Base-by-base conservation (phyloP, 2,797 vertebrate species). In the Netta rufina region DNA sequence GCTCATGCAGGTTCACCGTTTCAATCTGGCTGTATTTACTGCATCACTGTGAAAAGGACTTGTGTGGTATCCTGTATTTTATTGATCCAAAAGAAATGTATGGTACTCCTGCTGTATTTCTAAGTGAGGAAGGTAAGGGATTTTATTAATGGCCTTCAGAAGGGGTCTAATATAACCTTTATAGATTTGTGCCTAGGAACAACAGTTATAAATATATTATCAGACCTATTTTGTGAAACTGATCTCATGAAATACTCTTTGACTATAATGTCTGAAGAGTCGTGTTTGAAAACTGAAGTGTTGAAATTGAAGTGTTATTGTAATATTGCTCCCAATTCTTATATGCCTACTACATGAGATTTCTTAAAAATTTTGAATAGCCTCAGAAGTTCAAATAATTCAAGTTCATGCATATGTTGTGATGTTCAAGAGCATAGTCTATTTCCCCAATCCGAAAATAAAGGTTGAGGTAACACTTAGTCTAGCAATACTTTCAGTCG, bases 11-110 rank as follows among this genome's bases (percentile, higher is more conserved):
- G 96, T 97, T 98, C 97, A 97, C 99, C 2, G 51, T 99, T 95
- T 99, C 99, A 18, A 78, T 99, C 96, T 99, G 99, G 99, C 96
- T 99, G n/a, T 99, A 99, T 98, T 98, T 99, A 74, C 97, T 99
- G 84, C 97, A 95, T 92, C 91, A 98, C 96, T 99, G 99, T 97
- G 96, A 97, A 81, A 84, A 93, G 78, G 94, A 87, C 38, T 95
- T 97, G 82, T 99, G 99, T 84, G 98, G 98, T 47, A 98, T 99
- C 96, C 93, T 99, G 87, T 99, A 99, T 97, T 99, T 99, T 73
- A 92, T 99, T 60, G 97, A 98, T 93, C 81, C 92, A 6, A 97
- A 97, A 70, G 98, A 97, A 87, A 96, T 93, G 88, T 99, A 98
- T 18, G 96, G 96, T 91, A 98, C 98, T 7, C 97, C 99, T 62